Percentiles rank a stretch among this genome's conserved stretches.
phyloP scores from a whole-genome alignment of 2,888 invertebrate species.

The Microctonus aethiopoides region DNA sequence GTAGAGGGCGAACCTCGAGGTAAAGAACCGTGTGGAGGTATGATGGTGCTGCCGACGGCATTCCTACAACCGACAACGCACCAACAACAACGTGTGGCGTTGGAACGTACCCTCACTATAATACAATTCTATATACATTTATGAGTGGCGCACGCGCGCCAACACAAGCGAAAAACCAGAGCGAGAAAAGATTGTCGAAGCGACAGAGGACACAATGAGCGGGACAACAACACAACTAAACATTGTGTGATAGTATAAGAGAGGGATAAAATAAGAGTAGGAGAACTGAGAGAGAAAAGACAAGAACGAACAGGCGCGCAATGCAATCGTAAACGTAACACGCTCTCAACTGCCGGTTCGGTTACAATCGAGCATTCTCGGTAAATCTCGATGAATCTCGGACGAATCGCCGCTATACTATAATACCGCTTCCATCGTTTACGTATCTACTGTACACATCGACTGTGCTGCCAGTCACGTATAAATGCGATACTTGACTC shows the following conservation, averaged over 20 bases:
- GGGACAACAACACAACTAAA: background rate
- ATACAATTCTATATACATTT: conserved; percentile 7
- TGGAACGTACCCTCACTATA: background rate
- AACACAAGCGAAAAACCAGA: background rate
- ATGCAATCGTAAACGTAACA: conserved; percentile 31
- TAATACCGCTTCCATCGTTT: background rate
- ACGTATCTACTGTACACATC: background rate
- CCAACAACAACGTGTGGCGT: conserved; percentile 30
- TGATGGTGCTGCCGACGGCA: conserved; percentile 52
- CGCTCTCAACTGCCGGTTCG: conserved; percentile 12
- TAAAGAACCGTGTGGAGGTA: conserved; percentile 47
- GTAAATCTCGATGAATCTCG: conserved; percentile 29
- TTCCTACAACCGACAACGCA: conserved; percentile 55
- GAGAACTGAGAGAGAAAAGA: background rate
- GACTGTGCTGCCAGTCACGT: conserved; percentile 15
- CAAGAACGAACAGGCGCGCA: conserved; percentile 11
- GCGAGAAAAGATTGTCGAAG: background rate
- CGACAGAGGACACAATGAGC: conserved; percentile 7
- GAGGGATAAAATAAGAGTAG: background rate
- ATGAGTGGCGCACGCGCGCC: conserved; percentile 25
- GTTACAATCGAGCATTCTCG: conserved; percentile 25
- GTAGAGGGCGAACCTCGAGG: background rate
- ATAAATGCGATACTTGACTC: background rate
- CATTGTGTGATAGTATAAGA: background rate
- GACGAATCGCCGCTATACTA: conserved; percentile 5